phyloP scores from a whole-genome alignment of 2,797 vertebrate genomes.

The Anableps anableps region DNA sequence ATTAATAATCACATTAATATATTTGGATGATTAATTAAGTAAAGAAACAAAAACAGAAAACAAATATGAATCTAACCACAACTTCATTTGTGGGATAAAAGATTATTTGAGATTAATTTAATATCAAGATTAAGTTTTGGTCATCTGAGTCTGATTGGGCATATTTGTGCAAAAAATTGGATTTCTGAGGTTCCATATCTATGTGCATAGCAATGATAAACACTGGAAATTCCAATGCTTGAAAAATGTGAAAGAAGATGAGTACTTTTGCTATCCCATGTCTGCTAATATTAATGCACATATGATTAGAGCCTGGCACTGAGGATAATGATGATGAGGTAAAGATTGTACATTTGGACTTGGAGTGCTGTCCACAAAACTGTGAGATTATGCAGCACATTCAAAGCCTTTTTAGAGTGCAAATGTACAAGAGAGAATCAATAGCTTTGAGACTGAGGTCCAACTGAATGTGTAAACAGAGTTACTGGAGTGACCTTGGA shows the following conservation, averaged over 20 bases:
- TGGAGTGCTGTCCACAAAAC: constrained; percentile 4
- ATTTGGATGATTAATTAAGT: background rate
- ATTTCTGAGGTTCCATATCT: background rate
- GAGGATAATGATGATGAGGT: constrained; percentile 21
- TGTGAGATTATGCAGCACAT: background rate
- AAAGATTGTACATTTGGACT: constrained; percentile 18
- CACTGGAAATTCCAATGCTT: background rate
- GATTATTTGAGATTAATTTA: too few relatives aligned
- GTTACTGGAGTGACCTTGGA: background rate
- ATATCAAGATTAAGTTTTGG: too few relatives aligned
- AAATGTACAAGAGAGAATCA: constrained; percentile 9
- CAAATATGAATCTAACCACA: background rate
- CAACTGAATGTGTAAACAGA: background rate
- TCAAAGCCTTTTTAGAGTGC: constrained; percentile 1
- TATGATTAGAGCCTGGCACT: constrained; percentile 3
- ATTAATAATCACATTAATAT: background rate
- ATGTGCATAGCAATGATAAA: background rate
- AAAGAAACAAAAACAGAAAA: background rate
- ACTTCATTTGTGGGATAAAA: too few relatives aligned
- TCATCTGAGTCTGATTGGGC: background rate
- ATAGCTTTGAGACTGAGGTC: constrained; percentile 5
- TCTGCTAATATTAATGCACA: constrained; percentile 24
- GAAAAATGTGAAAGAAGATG: background rate
- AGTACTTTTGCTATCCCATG: background rate
- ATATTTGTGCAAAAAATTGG: background rate